Conservation (phyloP, 2,797 vertebrate species). For the Salarias fasciatus region DNA sequence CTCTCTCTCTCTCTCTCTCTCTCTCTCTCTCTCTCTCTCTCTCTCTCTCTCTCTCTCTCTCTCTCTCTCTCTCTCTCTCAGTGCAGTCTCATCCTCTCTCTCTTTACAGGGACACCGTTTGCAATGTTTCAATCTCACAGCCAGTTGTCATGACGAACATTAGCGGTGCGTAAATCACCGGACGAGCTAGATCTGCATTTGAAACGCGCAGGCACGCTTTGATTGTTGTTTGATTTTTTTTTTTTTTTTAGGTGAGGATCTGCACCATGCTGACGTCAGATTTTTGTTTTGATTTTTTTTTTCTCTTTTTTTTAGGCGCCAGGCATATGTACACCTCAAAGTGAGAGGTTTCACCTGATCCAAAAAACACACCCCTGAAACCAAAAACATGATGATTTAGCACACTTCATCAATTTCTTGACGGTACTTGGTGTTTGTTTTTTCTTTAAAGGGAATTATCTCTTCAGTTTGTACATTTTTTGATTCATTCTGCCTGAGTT, state of each 20-base stretch:
- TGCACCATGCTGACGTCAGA: constrained; percentile 74
- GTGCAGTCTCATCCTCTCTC: constrained; percentile 50
- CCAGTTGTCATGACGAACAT: constrained; percentile 69
- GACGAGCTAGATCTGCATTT: constrained; percentile 20
- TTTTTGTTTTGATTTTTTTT: constrained; percentile 9
- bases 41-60: constrained; percentile 26
- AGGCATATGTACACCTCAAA: neutral
- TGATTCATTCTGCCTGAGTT: neutral
- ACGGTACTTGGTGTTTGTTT: too few species aligned
- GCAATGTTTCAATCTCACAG: constrained; percentile 63
- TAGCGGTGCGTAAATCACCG: constrained; percentile 54
- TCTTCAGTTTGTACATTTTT: neutral
- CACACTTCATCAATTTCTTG: too few species aligned
- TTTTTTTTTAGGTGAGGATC: constrained; percentile 31
- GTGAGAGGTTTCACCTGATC: too few species aligned
- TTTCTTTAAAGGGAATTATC: too few species aligned
- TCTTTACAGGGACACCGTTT: constrained; percentile 46
- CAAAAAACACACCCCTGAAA: too few species aligned
- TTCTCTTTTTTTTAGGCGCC: constrained; percentile 20
- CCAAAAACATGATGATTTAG: too few species aligned
- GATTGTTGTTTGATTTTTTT: constrained; percentile 36
- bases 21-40: constrained; percentile 24
- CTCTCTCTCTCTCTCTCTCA: constrained; percentile 44
- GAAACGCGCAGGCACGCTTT: constrained; percentile 26
- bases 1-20: constrained; percentile 13